Evolutionary conservation across 2,888 invertebrate genomes (phyloP), one percentile per base, ranked within the genome.

Genomic region (Brenthis ino): DNA sequence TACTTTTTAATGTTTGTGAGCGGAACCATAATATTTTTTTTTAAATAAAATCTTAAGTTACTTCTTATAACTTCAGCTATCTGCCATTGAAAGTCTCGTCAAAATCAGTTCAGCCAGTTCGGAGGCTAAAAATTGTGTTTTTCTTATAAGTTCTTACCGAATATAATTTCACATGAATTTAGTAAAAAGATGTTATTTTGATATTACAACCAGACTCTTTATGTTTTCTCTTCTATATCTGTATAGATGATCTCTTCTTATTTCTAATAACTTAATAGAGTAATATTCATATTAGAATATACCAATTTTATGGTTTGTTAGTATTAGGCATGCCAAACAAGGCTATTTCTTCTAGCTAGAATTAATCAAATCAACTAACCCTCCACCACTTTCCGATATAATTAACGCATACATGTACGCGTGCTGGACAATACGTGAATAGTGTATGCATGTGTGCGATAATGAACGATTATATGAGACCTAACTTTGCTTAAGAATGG

Each of bases 321-420:
- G 85, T 85, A 86, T 85, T 63, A 63, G 63, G 8, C 53, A 63
- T 63, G 53, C 51, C 85, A 84, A 88, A 86, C 89, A 86, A 90
- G 88, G 85, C 85, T 85, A 85, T 81, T 84, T 85, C 85, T 85
- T 91, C 87, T 81, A 83, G 88, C 88, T 89, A 85, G 91, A 91
- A 93, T 93, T 93, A 93, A 93, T 93, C 93, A 93, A 93, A 93
- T 93, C 93, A 93, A 89, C 84, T 89, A 87, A 88, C 93, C 92
- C 93, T 91, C 89, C 87, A 90, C 89, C 88, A 91, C 91, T 93
- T 93, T 91, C 91, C 89, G 91, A 93, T 93, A 91, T 93, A 93
- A 93, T 93, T 93, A 93, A 92, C 91, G 89, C 87, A 79, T 84
- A 85, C 85, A 82, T 85, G 88, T 89, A 87, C 89, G 91, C 85